Conservation (phyloP, 2,888 invertebrate species). For the Myopa tessellatipennis region DNA sequence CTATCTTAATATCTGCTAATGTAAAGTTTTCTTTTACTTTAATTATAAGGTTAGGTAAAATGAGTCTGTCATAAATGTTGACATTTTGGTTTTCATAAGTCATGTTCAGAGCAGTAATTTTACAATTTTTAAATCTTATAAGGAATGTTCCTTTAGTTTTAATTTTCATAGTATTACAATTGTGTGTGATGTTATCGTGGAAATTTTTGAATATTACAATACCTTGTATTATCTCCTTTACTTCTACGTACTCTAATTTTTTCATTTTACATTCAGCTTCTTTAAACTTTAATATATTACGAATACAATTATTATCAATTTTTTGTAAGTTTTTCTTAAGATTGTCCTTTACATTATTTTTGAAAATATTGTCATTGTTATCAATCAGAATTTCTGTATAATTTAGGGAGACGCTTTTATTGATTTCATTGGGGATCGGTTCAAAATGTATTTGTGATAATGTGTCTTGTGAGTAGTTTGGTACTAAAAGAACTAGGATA, state of each 20-base stretch:
- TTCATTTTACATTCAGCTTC: conserved; percentile 38
- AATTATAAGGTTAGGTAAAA: conserved; percentile 42
- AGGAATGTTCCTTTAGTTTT: conserved; percentile 39
- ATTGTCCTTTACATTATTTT: conserved; percentile 34
- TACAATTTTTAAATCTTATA: conserved; percentile 43
- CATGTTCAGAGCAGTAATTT: conserved; percentile 36
- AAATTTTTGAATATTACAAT: conserved; percentile 42
- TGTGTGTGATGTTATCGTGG: conserved; percentile 33
- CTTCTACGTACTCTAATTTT: conserved; percentile 21
- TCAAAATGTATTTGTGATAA: conserved; percentile 41
- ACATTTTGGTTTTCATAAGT: conserved; percentile 39
- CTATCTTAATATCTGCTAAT: conserved; percentile 30
- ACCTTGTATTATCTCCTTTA: conserved; percentile 39
- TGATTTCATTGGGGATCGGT: conserved; percentile 39
- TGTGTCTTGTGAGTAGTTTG: conserved; percentile 34
- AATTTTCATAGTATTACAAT: conserved; percentile 38
- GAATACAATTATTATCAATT: conserved; percentile 32
- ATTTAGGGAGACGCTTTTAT: conserved; percentile 35
- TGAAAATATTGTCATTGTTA: conserved; percentile 33
- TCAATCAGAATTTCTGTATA: conserved; percentile 39
- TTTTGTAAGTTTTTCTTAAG: conserved; percentile 37
- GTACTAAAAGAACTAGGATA: conserved; percentile 35
- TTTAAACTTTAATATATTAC: conserved; percentile 38
- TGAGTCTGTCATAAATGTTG: conserved; percentile 42
- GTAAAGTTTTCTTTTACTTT: conserved; percentile 31